phyloP scores from a whole-genome alignment of 2,888 invertebrate genomes.

The Linyphia triangularis region DNA sequence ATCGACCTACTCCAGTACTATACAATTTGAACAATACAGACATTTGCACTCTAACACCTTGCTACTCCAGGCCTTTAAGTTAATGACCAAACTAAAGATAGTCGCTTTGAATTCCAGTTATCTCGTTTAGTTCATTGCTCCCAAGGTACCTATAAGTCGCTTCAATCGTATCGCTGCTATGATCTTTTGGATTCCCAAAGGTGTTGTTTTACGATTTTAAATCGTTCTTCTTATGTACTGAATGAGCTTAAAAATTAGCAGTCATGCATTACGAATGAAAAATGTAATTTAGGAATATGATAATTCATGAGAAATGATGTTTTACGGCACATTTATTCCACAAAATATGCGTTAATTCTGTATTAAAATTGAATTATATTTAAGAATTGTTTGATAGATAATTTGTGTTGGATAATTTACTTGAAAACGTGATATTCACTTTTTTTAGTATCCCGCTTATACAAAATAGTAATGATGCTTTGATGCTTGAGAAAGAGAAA shows the following conservation, averaged over 20 bases:
- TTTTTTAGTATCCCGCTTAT: no score
- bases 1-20: neutral
- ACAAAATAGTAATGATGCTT: no score
- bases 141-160: constrained; percentile 30
- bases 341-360: neutral
- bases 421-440: no score
- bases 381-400: no score
- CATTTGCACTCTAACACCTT: constrained; percentile 33
- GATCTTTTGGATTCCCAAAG: constrained; percentile 1
- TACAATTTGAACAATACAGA: constrained; percentile 17
- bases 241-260: constrained; percentile 35
- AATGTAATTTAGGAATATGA: neutral
- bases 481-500: no score
- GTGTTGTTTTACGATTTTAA: constrained; percentile 58
- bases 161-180: constrained; percentile 43
- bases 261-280: constrained; percentile 18
- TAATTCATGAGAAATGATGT: constrained; percentile 27
- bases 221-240: constrained; percentile 20
- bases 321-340: constrained; percentile 27
- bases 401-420: no score
- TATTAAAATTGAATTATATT: neutral
- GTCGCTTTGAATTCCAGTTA: constrained; percentile 51
- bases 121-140: constrained; percentile 61
- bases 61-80: constrained; percentile 35
- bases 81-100: constrained; percentile 51